Evolutionary conservation across 2,113 vertebrate species (phyloP).

Genomic region (Zosterops borbonicus): DNA sequence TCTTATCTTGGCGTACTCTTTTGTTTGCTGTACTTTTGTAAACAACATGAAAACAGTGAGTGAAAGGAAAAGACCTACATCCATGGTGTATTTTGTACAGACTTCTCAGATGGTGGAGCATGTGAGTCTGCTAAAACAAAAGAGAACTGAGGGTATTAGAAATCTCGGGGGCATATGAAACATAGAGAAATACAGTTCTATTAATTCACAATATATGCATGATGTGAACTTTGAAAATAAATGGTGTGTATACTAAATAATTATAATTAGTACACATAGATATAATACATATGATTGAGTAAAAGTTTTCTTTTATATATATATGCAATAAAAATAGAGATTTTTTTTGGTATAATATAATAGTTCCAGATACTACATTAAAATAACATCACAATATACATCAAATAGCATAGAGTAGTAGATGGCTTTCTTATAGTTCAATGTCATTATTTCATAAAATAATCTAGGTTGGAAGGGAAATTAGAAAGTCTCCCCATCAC

Average conservation of each 20-base stretch:
- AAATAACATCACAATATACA: not conserved
- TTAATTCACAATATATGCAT: not conserved
- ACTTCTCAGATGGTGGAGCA: not conserved
- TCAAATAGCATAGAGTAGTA: not conserved
- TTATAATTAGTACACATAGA: not conserved
- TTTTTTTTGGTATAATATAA: not conserved
- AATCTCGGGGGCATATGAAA: not conserved
- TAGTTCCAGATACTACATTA: not conserved
- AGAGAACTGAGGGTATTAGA: not conserved
- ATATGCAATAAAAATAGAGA: not conserved
- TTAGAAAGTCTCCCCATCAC: not conserved
- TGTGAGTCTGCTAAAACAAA: not conserved
- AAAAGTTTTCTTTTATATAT: not conserved
- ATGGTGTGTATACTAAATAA: not conserved
- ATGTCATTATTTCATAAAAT: not conserved
- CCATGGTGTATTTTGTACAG: not conserved
- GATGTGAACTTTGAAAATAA: not conserved
- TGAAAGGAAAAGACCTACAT: not conserved
- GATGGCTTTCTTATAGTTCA: not conserved
- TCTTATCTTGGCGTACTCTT: not conserved
- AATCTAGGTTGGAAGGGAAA: not conserved
- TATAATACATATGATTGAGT: not conserved
- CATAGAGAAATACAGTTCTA: not conserved
- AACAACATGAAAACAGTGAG: not conserved
- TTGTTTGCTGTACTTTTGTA: not conserved